phyloP scores from a whole-genome alignment of 2,113 vertebrate species.

The Junco hyemalis region DNA sequence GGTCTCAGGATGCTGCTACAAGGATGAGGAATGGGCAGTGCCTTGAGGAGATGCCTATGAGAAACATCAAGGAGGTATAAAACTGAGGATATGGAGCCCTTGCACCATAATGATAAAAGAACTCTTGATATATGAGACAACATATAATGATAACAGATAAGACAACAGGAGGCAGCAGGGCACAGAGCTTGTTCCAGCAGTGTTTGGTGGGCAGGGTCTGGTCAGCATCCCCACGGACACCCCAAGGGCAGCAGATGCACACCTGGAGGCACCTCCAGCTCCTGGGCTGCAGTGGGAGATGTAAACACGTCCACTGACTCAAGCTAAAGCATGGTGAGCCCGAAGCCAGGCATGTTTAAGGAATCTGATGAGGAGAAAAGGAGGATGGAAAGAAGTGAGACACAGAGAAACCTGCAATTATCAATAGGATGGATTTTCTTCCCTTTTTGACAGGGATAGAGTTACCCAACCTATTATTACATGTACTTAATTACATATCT shows the following conservation, averaged over 20 bases:
- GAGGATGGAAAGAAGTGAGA: slow-evolving; percentile 39
- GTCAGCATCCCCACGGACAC: background rate
- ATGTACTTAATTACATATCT: slow-evolving; percentile 74
- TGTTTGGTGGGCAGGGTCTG: background rate
- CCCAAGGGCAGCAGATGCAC: background rate
- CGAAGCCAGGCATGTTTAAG: slow-evolving; percentile 15
- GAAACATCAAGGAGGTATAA: too few relatives aligned
- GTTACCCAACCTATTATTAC: slow-evolving; percentile 73
- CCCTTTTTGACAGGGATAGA: slow-evolving; percentile 66
- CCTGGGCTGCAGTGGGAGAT: background rate
- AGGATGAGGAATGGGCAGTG: too few relatives aligned
- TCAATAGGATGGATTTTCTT: slow-evolving; percentile 73
- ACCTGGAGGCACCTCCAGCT: background rate
- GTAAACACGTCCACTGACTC: background rate
- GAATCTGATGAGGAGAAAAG: slow-evolving; percentile 18
- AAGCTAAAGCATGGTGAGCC: slow-evolving; percentile 9
- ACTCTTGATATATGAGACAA: too few relatives aligned
- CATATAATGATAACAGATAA: too few relatives aligned
- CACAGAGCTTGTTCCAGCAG: background rate
- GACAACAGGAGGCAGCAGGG: background rate
- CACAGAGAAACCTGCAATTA: slow-evolving; percentile 75
- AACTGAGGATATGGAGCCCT: too few relatives aligned
- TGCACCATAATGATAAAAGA: too few relatives aligned
- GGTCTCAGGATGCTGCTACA: too few relatives aligned
- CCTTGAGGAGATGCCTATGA: too few relatives aligned